Conservation (phyloP, 2,888 invertebrate genomes). For the Mythimna impura region DNA sequence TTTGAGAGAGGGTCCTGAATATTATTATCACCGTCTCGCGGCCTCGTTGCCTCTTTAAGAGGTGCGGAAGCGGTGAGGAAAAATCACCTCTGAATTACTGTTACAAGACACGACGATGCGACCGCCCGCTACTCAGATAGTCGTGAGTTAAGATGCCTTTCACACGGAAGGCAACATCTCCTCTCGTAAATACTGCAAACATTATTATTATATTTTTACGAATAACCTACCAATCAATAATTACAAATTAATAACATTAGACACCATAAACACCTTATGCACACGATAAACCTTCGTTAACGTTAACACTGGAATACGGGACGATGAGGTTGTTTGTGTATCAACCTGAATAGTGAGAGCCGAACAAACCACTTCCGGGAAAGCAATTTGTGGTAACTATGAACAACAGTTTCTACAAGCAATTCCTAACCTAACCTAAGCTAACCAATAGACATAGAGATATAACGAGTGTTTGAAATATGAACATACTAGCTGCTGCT, state of each 20-base stretch:
- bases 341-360: conserved; percentile 19
- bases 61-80: conserved; percentile 73
- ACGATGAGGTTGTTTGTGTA: conserved; percentile 4
- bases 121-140: conserved; percentile 54
- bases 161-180: conserved; percentile 46
- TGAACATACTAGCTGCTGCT: background rate
- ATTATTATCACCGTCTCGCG: conserved; percentile 75
- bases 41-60: conserved; percentile 73
- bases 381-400: conserved; percentile 23
- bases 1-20: conserved; percentile 80
- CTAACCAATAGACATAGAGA: conserved; percentile 1
- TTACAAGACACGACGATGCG: conserved; percentile 65
- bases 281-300: background rate
- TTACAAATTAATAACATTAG: background rate
- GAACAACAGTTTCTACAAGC: conserved; percentile 16
- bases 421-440: conserved; percentile 10
- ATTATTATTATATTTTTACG: background rate
- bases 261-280: background rate
- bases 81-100: conserved; percentile 75
- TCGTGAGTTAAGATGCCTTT: conserved; percentile 51
- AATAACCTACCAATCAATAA: background rate
- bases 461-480: background rate
- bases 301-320: background rate
- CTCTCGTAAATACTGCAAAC: conserved; percentile 18
- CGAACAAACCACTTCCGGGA: conserved; percentile 25